Evolutionary conservation across 2,113 vertebrate genomes (phyloP).

Genomic region (Antennarius striatus): DNA sequence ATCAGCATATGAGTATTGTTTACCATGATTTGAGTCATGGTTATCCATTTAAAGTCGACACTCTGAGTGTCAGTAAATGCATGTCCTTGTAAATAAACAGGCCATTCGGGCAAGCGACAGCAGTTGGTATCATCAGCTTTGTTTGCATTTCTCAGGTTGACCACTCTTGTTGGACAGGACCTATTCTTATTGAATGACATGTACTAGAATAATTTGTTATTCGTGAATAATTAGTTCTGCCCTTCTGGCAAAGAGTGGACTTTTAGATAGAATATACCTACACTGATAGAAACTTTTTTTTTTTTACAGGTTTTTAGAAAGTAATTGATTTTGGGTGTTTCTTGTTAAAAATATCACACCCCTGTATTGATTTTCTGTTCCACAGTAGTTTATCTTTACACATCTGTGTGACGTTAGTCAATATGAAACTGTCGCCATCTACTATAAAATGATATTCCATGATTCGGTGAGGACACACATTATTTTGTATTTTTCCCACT

Average conservation of each 20-base stretch:
- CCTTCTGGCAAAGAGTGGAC: neutral
- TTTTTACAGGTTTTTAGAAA: neutral
- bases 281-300: neutral
- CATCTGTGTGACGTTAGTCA: slow-evolving; percentile 4
- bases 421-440: slow-evolving; percentile 10
- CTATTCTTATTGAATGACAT: neutral
- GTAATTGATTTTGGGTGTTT: neutral
- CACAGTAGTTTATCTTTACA: slow-evolving; percentile 4
- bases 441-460: slow-evolving; percentile 10
- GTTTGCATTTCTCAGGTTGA: slow-evolving; percentile 3
- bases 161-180: neutral
- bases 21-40: neutral
- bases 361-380: slow-evolving; percentile 11
- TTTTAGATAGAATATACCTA: neutral
- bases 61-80: slow-evolving; percentile 12
- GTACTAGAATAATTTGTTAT: neutral
- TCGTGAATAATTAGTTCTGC: neutral
- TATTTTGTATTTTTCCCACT: slow-evolving; percentile 52
- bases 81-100: slow-evolving; percentile 45
- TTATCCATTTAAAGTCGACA: slow-evolving; percentile 22
- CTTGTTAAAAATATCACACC: neutral
- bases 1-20: slow-evolving; percentile 15
- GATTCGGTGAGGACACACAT: slow-evolving; percentile 24
- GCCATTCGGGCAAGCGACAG: neutral
- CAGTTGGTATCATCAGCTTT: neutral